phyloP scores from a whole-genome alignment of 1,140 invertebrate genomes.

The Anastrepha ludens region DNA sequence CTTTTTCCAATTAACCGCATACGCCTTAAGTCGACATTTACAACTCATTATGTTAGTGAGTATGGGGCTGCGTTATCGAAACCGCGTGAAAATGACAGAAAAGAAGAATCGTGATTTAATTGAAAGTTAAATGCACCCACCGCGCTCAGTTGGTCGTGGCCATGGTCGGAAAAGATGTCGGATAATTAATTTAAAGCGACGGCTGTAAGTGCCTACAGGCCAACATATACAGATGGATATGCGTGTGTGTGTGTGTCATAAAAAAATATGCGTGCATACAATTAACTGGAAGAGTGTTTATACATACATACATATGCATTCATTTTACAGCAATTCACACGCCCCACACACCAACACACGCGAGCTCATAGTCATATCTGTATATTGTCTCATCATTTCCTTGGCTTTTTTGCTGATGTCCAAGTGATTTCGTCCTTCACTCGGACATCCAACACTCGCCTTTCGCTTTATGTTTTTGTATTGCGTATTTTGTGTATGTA shows the following conservation, averaged over 20 bases:
- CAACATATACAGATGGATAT: not conserved
- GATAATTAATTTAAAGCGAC: slow-evolving; percentile 33
- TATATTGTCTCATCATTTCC: not conserved
- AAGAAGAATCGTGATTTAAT: slow-evolving; percentile 20
- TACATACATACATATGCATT: too few relatives aligned
- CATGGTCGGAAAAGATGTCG: not conserved
- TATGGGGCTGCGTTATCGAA: not conserved
- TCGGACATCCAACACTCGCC: not conserved
- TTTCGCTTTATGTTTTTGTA: not conserved
- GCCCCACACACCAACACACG: not conserved
- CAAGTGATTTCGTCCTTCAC: slow-evolving; percentile 11
- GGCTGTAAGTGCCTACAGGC: not conserved
- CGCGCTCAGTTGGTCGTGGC: not conserved
- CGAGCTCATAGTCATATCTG: not conserved
- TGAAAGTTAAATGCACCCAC: slow-evolving; percentile 15
- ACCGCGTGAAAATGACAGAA: not conserved
- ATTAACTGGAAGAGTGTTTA: too few relatives aligned
- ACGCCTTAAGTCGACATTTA: not conserved
- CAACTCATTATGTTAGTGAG: not conserved
- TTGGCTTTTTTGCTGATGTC: not conserved
- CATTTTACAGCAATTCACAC: too few relatives aligned
- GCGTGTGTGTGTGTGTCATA: not conserved
- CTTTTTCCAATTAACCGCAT: not conserved
- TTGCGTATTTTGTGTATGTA: not conserved
- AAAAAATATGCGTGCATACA: too few relatives aligned